Evolutionary conservation across 2,797 vertebrate species (phyloP), one percentile per base, ranked within the genome.

Genomic region (Gymnodraco acuticeps): DNA sequence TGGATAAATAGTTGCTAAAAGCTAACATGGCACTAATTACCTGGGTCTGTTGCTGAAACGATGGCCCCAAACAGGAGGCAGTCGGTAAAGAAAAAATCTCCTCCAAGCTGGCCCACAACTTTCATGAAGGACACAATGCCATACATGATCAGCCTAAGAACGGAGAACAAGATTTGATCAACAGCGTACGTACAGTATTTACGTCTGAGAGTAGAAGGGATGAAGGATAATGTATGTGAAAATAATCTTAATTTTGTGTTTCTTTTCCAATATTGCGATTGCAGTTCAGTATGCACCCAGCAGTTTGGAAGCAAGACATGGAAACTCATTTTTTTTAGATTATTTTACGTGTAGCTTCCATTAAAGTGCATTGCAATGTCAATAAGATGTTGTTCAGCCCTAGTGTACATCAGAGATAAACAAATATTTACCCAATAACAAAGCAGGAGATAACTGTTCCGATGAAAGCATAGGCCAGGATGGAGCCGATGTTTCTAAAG

Each of bases 71-170:
- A 99, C 10, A 98, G 95, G 61, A 99, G 95, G 87, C 98, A 99
- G 90, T 99, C 98, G 1, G 98, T 99, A 75, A 99, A 99, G 94
- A 92, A 99, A 87, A 99, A 99, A 78, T 98, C 97, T 60, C 96
- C 97, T 0, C 93, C 93, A 0, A 99, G 96, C 83, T 98, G 97
- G 41, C 97, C 97, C 1, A 96, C 96, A 50, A 93, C 90, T 87
- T 98, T 97, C 97, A 99, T 98, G 88, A 99, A 94, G 0, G 93
- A 95, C 75, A 99, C 98, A 20, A 97, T 96, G 77, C 97, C 97
- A 0, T 98, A 99, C 93, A 99, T 94, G 2, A 97, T 95, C 56
- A 97, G 90, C 84, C 98, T 99, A 54, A 12, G 61, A 68, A 43
- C 23, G 60, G 62, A 68, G 17, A 68, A 42, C 66, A 45, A 42